Base-by-base conservation (phyloP, 2,888 invertebrate species). In the Ophion costatus region DNA sequence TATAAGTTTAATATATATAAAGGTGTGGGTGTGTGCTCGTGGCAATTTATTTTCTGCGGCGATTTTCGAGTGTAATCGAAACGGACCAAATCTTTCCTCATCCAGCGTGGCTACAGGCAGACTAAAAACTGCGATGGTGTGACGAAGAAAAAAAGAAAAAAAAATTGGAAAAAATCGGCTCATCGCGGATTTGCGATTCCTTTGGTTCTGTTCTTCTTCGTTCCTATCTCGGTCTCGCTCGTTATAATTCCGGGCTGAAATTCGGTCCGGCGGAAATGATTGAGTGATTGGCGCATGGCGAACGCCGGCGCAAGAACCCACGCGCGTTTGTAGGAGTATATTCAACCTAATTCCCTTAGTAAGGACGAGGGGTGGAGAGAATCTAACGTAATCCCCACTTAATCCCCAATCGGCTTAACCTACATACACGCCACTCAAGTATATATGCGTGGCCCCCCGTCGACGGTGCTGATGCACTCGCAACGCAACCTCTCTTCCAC, bases 401-500 rank as follows among this genome's bases (percentile, higher is more conserved):
- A 89, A 89, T 87, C 88, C 89, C 84, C 86, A 87, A 86, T 88
- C 88, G 84, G 89, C 88, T 89, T 89, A 89, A 87, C 88, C 88
- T 87, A 89, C 86, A 88, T 89, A 84, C 87, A 85, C 80, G 78
- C 83, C 82, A 85, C 80, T 87, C 86, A 82, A 78, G 83, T 51
- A 17, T 51, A 51, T 70, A 22, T 61, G 59, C 76, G 51, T 63
- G 69, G 24, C 75, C 73, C 78, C 61, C 29, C 4, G 17, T 80
- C 82, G 66, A 66, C 86, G 51, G 80, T 64, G 82, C 69, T 83
- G 78, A 84, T 82, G 77, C 73, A 86, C 82, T 83, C 71, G 61
- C 69, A 63, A 33, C 66, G 64, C 71, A 29, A 45, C 33, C 71
- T 6, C n/a, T 67, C 71, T 56, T 67, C 56, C 69, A 74, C 71